Conservation (phyloP, 2,113 vertebrate species). For the Dasyornis broadbenti region DNA sequence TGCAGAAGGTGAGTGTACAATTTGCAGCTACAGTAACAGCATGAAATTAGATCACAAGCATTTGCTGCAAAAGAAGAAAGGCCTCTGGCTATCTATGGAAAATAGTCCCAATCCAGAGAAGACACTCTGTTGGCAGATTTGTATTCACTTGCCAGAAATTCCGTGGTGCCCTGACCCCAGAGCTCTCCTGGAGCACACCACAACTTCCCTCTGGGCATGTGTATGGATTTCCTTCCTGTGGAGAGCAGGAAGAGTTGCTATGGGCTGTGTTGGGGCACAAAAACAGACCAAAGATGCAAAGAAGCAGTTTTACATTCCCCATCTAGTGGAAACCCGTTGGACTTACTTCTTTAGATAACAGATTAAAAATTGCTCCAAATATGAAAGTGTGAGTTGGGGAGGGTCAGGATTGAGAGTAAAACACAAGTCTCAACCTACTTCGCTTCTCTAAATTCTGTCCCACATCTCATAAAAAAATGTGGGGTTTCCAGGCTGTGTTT, state of each 20-base stretch:
- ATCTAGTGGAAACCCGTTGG: not conserved
- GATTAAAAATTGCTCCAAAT: not conserved
- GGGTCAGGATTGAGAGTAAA: not conserved
- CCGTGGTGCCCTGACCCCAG: not conserved
- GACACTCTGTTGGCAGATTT: not conserved
- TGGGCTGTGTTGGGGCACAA: fast-evolving
- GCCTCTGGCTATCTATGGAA: not conserved
- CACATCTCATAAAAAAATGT: not conserved
- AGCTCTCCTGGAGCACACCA: too few species aligned
- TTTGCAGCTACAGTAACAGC: not conserved
- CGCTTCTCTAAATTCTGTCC: not conserved
- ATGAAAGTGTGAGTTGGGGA: not conserved
- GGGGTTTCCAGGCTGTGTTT: not conserved
- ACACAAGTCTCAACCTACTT: not conserved
- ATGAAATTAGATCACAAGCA: not conserved
- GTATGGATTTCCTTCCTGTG: not conserved
- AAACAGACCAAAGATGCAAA: not conserved
- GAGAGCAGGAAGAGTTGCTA: not conserved
- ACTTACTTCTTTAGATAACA: not conserved
- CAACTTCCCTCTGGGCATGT: fast-evolving
- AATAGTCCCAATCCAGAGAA: not conserved
- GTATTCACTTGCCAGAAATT: not conserved
- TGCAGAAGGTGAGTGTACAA: slow-evolving; percentile 82
- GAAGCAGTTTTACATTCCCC: not conserved
- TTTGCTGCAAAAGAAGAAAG: not conserved